Evolutionary conservation across 2,113 vertebrate genomes (phyloP), one percentile per base, ranked within the genome.

Genomic region (Malurus melanocephalus): DNA sequence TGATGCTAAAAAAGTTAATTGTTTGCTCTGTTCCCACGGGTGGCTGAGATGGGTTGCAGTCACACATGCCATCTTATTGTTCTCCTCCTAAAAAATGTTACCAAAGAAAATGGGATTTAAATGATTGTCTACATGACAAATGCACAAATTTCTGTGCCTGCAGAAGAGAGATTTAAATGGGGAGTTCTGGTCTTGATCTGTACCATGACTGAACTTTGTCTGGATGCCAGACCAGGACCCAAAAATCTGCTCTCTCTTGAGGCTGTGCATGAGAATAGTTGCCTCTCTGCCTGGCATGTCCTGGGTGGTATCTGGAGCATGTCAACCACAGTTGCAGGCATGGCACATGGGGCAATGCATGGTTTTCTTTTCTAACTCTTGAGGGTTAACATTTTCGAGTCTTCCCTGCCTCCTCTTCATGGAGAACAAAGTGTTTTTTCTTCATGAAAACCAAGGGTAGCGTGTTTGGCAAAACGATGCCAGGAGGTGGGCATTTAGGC

Each of bases 51-150:
- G 67, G 32, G 48, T 66, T 85, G 49, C 76, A 72, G 73, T 72
- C 46, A 83, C 42, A 42, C 14, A 71, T 66, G 45, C 49, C 80
- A 65, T 91, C 76, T 86, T 84, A 94, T 78, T 92, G 68, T 95
- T 95, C 73, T 91, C 24, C 28, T 81, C 12, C 67, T 76, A 69
- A 91, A 89, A 92, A 87, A 42, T 38, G 11, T 91, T 87, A 61
- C 57, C 65, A 89, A 71, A 88, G 68, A 91, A 92, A 88, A 82
- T 80, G 55, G 20, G 20, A 0, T 85, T 85, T 89, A 71, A 60
- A 60, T 88, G 9, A 32, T 61, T 78, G 57, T 89, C 88, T 80
- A 68, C 49, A 68, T 48, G 73, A 28, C 67, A 77, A 61, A 38
- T 38, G 11, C 38, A 38, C 38, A 38, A 38, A 38, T 38, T 38